Conservation (phyloP, 1,140 invertebrate genomes). For the Pseudomyrmex concolor region DNA sequence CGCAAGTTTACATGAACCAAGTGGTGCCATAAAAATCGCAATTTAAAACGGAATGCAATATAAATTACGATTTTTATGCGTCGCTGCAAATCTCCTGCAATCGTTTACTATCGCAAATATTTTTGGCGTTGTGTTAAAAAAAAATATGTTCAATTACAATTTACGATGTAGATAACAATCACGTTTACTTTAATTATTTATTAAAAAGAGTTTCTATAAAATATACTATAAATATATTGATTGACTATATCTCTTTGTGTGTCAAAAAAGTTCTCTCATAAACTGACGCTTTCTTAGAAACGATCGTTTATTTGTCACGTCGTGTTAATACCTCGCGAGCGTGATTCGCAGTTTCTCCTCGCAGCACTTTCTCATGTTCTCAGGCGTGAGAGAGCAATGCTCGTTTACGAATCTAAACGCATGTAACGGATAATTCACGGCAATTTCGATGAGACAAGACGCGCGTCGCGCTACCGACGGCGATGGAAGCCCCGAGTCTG, state of each 20-base stretch:
- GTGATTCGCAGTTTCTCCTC: neutral
- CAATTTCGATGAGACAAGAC: slow-evolving; percentile 57
- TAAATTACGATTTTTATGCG: neutral
- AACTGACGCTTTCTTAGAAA: neutral
- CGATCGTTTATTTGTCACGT: neutral
- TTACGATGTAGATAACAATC: no score
- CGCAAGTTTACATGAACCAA: slow-evolving; percentile 34
- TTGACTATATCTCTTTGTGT: neutral
- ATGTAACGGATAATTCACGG: slow-evolving; percentile 61
- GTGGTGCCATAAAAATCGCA: slow-evolving; percentile 18
- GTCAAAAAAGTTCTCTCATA: neutral
- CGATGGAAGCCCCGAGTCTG: slow-evolving; percentile 20
- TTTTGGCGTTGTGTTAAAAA: no score
- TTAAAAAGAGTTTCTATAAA: no score
- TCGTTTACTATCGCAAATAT: neutral
- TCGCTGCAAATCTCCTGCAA: neutral
- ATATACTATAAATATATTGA: no score
- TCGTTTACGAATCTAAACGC: slow-evolving; percentile 42
- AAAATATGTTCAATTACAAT: no score
- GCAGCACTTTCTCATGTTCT: slow-evolving; percentile 15
- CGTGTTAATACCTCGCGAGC: neutral
- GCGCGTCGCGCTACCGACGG: slow-evolving; percentile 29
- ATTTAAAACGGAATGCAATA: slow-evolving; percentile 11
- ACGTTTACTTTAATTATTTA: no score
- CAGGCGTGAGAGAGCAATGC: neutral